Evolutionary conservation across 2,113 vertebrate genomes (phyloP), one percentile per base, ranked within the genome.

Genomic region (Hyla sarda): DNA sequence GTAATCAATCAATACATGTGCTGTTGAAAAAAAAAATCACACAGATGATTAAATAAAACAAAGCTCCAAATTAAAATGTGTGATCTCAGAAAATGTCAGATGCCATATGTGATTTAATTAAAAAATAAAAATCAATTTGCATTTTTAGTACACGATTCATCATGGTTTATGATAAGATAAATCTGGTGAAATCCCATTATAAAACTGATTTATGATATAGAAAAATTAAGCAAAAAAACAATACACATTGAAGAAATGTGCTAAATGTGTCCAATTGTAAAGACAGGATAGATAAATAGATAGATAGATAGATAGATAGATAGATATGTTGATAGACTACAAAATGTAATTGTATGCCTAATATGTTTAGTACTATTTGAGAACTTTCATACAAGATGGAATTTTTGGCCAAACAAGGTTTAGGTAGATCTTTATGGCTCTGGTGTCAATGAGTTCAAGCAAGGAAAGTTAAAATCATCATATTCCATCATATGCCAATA

Each of bases 41-140:
- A 25, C 16, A 74, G 74, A 72, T 74, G 82, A 84, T 75, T 48
- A 73, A 84, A 84, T 76, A 65, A 34, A 76, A 84, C 72, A 76
- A 76, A 76, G 52, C 56, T 76, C 83, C 71, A 76, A 84, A 84
- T 65, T 50, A 84, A 58, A 41, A 76, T 76, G 60, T 77, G 72
- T 65, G 83, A 84, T 76, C 56, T 45, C 60, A 76, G 34, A 84
- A 84, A 84, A 84, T 84, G 83, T 76, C 83, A 77, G 72, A 65
- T 84, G 83, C 83, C 73, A 76, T 84, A 84, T 84, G 83, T 84
- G 72, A 84, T 84, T 84, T 84, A 76, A 65, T 84, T 84, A 74
- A 84, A 84, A 84, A 65, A 62, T 76, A 84, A 84, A 75, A 76
- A 84, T 77, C 72, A 47, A 84, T 84, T 84, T 84, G 73, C 83